Evolutionary conservation across 2,888 invertebrate genomes (phyloP).

Genomic region (Thecocarcelia acutangulata): DNA sequence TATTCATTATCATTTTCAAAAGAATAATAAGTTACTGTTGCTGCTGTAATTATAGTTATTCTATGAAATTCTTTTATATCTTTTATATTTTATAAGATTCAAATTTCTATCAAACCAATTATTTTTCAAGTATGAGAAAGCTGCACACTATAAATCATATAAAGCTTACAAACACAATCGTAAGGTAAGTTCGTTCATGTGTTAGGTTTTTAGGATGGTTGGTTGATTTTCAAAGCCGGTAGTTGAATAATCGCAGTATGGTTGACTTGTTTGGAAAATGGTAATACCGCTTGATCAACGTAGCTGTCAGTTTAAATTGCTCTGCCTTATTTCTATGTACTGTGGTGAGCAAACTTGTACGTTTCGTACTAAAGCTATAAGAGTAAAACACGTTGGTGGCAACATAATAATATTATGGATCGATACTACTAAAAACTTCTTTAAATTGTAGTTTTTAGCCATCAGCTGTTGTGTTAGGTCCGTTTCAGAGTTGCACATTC

Average conservation of each 20-base stretch:
- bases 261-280: constrained; percentile 23
- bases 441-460: too few species aligned
- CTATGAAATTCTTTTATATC: neutral
- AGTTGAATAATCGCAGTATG: constrained; percentile 28
- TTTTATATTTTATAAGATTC: constrained; percentile 31
- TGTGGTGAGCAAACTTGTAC: too few species aligned
- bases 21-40: too few species aligned
- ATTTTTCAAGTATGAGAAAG: constrained; percentile 26
- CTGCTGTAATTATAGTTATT: constrained; percentile 2
- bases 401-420: too few species aligned
- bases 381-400: too few species aligned
- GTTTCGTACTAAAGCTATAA: too few species aligned
- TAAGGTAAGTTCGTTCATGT: constrained; percentile 10
- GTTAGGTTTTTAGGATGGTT: constrained; percentile 29
- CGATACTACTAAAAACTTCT: too few species aligned
- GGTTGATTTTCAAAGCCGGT: constrained; percentile 26
- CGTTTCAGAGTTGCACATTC: too few species aligned
- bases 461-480: too few species aligned
- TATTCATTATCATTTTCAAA: too few species aligned
- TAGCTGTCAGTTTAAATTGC: constrained; percentile 6
- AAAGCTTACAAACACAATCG: neutral
- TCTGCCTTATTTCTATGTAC: neutral
- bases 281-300: constrained; percentile 42
- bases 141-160: constrained; percentile 31
- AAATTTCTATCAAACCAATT: constrained; percentile 46